phyloP scores from a whole-genome alignment of 2,113 vertebrate species.

The Illadopsis cleaveri region DNA sequence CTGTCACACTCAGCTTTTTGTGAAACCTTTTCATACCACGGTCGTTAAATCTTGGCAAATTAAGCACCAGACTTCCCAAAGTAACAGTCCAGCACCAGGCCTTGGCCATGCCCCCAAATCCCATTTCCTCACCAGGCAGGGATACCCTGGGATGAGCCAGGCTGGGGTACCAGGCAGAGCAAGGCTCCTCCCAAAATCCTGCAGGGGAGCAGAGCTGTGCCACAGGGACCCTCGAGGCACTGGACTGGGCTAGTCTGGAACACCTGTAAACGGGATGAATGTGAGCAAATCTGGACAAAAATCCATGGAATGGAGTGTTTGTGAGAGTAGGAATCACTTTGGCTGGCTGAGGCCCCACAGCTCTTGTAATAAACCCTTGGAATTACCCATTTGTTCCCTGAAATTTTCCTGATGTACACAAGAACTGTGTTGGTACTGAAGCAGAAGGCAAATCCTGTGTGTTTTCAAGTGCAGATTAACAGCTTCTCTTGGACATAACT shows the following conservation, averaged over 20 bases:
- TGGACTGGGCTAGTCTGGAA: background rate
- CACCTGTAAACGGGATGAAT: background rate
- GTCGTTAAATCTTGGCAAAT: background rate
- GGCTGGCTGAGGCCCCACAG: slow-evolving; percentile 9
- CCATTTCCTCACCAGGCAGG: background rate
- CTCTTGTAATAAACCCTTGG: background rate
- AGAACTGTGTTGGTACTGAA: slow-evolving; percentile 16
- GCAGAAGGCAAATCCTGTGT: slow-evolving; percentile 47
- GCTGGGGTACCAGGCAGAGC: background rate
- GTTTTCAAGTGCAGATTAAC: slow-evolving; percentile 62
- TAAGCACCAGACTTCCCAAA: background rate
- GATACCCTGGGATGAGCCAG: accelerated
- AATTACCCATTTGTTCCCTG: background rate
- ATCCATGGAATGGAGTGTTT: background rate
- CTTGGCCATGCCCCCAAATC: background rate
- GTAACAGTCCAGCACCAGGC: accelerated
- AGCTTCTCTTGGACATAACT: slow-evolving; percentile 70
- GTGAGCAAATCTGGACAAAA: background rate
- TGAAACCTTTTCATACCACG: background rate
- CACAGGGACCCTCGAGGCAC: background rate
- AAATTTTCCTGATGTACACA: background rate
- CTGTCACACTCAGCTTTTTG: background rate
- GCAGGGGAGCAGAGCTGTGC: background rate
- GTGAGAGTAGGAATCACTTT: background rate
- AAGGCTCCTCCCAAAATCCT: background rate